phyloP scores from a whole-genome alignment of 2,797 vertebrate species.

The Lacerta bilineata region DNA sequence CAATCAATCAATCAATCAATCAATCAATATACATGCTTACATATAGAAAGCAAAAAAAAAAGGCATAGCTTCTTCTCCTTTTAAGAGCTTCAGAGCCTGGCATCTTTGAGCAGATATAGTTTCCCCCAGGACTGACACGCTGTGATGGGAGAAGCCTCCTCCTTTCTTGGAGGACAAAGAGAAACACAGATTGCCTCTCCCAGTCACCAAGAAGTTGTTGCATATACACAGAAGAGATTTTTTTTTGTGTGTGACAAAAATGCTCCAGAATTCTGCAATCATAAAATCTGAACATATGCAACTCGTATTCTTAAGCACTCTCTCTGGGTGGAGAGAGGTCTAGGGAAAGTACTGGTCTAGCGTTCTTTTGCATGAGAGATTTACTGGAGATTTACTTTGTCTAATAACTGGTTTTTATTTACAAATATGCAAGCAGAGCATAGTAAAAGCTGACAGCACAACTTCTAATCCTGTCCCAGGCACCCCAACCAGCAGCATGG shows the following conservation, averaged over 20 bases:
- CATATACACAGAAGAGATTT: neutral
- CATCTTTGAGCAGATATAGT: neutral
- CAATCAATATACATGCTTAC: too few species aligned
- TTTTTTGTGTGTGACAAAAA: neutral
- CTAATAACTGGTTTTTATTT: neutral
- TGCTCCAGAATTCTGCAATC: neutral
- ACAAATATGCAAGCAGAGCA: neutral
- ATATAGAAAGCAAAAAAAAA: neutral
- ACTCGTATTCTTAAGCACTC: neutral
- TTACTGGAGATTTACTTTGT: neutral
- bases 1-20: too few species aligned
- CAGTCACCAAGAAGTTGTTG: neutral
- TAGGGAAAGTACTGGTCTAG: too few species aligned
- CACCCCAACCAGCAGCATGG: neutral
- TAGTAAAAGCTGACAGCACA: neutral
- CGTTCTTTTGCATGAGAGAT: neutral
- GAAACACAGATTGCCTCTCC: neutral
- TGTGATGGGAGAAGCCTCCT: neutral
- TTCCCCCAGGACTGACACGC: neutral
- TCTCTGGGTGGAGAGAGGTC: neutral
- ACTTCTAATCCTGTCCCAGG: neutral
- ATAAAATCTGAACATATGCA: neutral
- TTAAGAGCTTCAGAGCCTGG: neutral
- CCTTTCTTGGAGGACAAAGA: neutral
- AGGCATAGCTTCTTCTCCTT: neutral